Base-by-base conservation (phyloP, 2,888 invertebrate species). In the Oscheius sp. region DNA sequence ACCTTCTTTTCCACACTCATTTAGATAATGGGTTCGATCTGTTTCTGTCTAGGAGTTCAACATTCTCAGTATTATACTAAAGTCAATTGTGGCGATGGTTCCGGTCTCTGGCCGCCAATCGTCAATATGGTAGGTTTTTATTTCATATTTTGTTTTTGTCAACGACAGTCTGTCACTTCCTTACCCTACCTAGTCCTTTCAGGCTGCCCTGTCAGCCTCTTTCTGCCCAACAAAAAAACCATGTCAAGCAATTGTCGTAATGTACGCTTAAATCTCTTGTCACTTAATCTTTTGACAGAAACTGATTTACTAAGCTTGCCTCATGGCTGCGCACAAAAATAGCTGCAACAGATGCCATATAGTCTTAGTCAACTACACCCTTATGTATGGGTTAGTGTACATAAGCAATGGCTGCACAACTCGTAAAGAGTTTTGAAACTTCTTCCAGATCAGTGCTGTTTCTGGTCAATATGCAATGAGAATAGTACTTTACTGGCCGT, bases 31-130 rank as follows among this genome's bases (percentile, higher is more conserved):
- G 71, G 71, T 35, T 48, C 51, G 9, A 29, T 72, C 7, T 72
- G 71, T 60, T 72, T 72, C 42, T 72, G 71, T 48, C 51, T 72
- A 35, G 71, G 71, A 47, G 71, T 72, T 3, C 71, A 72, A 33
- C 53, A 72, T 53, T 72, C 71, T n/a, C 53, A 50, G 32, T 72
- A 72, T 35, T 72, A 72, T 59, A 72, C 59, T 7, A 33, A 50
- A 51, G 71, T 72, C 1, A 72, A 72, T 33, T 72, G 71, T 33
- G 71, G 71, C 21, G 71, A 72, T 48, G 71, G 71, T 11, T 33
- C 62, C 9, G 62, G 53, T 33, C 51, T 72, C n/a, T 72, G 71
- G 71, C 71, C 71, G 9, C 71, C 71, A 2, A 62, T 62, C n/a
- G 60, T 72, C 10, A 72, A 72, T 72, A 35, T 72, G 71, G 71